These are phyloP conservation scores for Tanytarsus gracilentus DNA, from an alignment of 2,888 invertebrate species.

Conservation along the genomic window DNA sequence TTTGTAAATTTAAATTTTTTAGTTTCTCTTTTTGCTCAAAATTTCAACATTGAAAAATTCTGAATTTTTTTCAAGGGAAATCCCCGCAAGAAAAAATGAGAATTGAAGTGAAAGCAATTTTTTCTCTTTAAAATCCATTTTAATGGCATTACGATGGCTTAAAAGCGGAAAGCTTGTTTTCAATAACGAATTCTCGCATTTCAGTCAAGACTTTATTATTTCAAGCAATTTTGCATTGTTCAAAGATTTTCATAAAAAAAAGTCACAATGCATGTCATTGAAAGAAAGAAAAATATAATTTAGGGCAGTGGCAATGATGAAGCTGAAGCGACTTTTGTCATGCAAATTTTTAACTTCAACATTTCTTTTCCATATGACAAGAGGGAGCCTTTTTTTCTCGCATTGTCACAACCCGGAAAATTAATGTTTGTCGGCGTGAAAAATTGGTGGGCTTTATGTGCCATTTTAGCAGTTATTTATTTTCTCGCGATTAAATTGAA, in stretches of 20 bases:
- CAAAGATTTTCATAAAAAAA: no score
- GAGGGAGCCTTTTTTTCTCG: neutral
- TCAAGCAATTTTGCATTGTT: no score
- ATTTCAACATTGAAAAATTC: neutral
- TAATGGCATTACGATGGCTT: slow-evolving; percentile 5
- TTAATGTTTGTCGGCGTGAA: slow-evolving; percentile 2
- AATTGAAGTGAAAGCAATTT: neutral
- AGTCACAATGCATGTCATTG: no score
- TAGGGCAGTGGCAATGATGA: neutral
- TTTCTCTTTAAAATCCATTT: slow-evolving; percentile 1
- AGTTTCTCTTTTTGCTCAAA: no score
- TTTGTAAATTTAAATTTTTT: no score
- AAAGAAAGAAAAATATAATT: neutral
- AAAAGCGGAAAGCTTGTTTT: no score
- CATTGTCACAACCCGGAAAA: neutral
- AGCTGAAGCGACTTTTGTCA: neutral
- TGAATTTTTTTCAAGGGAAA: neutral
- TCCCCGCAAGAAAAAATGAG: neutral
- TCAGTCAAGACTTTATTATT: no score
- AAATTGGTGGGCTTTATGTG: slow-evolving; percentile 9
- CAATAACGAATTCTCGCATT: no score
- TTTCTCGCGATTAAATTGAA: no score
- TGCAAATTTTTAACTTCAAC: no score
- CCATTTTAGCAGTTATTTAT: no score
- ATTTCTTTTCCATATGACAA: no score